Base-by-base conservation (phyloP, 2,797 vertebrate genomes). In the Philypnodon macrostomus region DNA sequence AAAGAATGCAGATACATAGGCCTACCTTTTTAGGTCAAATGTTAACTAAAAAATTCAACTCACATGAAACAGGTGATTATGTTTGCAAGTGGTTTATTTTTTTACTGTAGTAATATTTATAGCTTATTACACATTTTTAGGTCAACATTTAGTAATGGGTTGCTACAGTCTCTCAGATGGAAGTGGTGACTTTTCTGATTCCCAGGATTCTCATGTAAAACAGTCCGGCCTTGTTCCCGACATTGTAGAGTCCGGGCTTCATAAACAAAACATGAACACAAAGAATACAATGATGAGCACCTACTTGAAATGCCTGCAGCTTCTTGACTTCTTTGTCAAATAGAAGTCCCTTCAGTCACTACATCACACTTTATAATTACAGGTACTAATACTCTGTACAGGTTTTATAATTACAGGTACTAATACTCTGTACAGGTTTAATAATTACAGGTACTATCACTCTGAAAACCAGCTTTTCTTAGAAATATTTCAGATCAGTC, bases 341-440 rank as follows among this genome's bases (percentile, higher is more conserved):
- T 16, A 53, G 54, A 73, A 70, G 68, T 53, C 14, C 44, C 40
- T 63, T 64, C 29, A n/a, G 29, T 27, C 47, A 46, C 56, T 42
- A 12, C 53, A 60, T 56, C 41, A 59, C 41, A 30, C 51, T 45
- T 33, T 54, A 27, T 23, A 12, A 41, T 11, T 4, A 56, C 58
- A 64, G 56, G n/a, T n/a, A 27, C 13, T 81, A 80, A 85, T 82
- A 77, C 55, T 56, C 67, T n/a, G n/a, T n/a, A n/a, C n/a, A n/a
- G n/a, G n/a, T n/a, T 45, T 33, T 54, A 27, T 23, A 12, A 41
- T 11, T 4, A 56, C 58, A 64, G 56, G n/a, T n/a, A 27, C 13
- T 81, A 80, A 85, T 82, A 77, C 55, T 56, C 67, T n/a, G n/a
- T n/a, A n/a, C n/a, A n/a, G 30, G 26, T 65, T 62, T 67, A 4